Conservation (phyloP, 53 echinoderm and acorn worm species). For the Antedon mediterranea region DNA sequence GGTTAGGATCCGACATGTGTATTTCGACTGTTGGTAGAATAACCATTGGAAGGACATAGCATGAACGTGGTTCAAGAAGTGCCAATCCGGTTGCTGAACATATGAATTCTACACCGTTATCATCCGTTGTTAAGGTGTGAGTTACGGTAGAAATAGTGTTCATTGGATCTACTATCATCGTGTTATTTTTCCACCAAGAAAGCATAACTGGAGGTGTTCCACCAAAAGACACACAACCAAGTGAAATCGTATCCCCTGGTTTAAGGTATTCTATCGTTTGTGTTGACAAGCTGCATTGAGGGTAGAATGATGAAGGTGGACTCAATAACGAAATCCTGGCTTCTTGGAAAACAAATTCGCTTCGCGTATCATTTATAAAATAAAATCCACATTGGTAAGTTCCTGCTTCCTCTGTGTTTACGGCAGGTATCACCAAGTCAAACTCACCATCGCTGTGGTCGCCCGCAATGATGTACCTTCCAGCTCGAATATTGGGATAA, state of each 20-base stretch:
- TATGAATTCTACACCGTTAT: constrained; percentile 24
- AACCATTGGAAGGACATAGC: constrained; percentile 20
- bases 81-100: constrained; percentile 22
- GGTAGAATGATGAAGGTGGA: constrained; percentile 31
- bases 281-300: constrained; percentile 8
- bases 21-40: constrained; percentile 24
- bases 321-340: constrained; percentile 11
- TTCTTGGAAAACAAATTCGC: background rate
- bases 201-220: constrained; percentile 37
- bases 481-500: background rate
- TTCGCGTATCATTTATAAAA: background rate
- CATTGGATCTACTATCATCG: constrained; percentile 9
- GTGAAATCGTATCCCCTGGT: constrained; percentile 26
- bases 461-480: constrained; percentile 13
- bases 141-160: constrained; percentile 7
- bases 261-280: constrained; percentile 15
- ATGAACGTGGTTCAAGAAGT: constrained; percentile 10
- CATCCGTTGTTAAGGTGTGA: constrained; percentile 8
- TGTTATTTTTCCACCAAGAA: constrained; percentile 25
- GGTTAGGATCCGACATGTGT: constrained; percentile 11
- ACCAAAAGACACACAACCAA: constrained; percentile 30
- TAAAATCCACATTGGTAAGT: constrained; percentile 29
- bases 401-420: constrained; percentile 30
- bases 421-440: constrained; percentile 32
- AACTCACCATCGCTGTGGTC: constrained; percentile 27